Percentiles rank a stretch among this genome's conserved stretches.
Conservation (phyloP, 2,888 invertebrate species). For the Melieria omissa region DNA sequence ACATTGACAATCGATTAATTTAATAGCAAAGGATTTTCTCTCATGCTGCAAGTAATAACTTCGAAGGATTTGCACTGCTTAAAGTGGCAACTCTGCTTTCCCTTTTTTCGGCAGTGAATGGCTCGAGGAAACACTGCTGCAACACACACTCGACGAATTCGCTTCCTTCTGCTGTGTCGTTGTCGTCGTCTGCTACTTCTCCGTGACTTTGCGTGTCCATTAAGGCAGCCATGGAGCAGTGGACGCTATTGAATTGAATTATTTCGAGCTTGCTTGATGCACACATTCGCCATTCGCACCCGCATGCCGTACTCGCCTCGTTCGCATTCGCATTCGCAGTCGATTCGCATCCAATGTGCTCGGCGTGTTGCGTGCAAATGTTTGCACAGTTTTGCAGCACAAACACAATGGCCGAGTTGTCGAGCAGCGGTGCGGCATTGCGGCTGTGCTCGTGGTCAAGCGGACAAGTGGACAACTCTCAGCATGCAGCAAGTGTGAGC, state of each 20-base stretch:
- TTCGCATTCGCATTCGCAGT: not conserved
- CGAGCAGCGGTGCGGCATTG: no score
- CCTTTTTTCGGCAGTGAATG: no score
- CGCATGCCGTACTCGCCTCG: not conserved
- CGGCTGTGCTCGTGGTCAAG: no score
- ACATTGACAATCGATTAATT: no score
- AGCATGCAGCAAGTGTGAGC: not conserved
- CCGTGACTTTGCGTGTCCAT: slow-evolving; percentile 8
- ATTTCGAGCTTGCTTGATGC: slow-evolving; percentile 9
- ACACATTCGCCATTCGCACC: not conserved
- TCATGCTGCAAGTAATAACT: no score
- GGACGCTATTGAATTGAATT: slow-evolving; percentile 21
- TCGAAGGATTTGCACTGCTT: no score
- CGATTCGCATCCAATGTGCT: slow-evolving; percentile 28
- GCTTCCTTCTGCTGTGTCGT: no score
- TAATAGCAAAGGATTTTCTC: no score
- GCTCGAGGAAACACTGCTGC: no score
- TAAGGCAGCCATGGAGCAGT: slow-evolving; percentile 14
- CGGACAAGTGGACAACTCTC: not conserved
- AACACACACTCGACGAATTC: no score
- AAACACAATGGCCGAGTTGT: not conserved
- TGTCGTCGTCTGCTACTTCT: no score
- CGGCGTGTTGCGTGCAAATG: slow-evolving; percentile 38
- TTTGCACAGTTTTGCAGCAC: slow-evolving; percentile 33
- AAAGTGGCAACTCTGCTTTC: no score